These are phyloP conservation scores for Microtus agrestis DNA, from an alignment of 2,797 vertebrate species.

Conservation along the genomic window DNA sequence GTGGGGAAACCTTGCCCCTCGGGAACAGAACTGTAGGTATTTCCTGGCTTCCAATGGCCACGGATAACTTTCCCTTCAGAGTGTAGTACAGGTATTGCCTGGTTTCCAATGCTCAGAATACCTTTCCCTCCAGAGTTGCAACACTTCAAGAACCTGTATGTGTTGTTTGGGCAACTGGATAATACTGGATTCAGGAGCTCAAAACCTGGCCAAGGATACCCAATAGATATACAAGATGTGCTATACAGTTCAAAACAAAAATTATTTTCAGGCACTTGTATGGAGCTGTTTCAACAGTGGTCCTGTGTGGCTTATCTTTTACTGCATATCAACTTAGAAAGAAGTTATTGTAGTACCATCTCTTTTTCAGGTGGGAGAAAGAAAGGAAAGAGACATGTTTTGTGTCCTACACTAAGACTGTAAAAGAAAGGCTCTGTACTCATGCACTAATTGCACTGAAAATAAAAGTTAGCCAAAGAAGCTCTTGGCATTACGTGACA, in stretches of 20 bases:
- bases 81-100: not conserved
- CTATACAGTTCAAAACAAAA: not conserved
- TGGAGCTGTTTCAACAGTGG: not conserved
- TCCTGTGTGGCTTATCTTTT: not conserved
- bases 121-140: not conserved
- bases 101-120: not conserved
- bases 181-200: not conserved
- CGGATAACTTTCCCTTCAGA: not conserved
- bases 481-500: not conserved
- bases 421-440: not conserved
- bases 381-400: conserved; percentile 37
- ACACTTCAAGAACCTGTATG: not conserved
- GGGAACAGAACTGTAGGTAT: not conserved
- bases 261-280: not conserved
- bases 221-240: not conserved
- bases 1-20: not conserved
- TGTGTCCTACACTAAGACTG: not conserved
- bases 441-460: not conserved
- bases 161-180: not conserved
- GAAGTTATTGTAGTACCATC: not conserved
- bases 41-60: not conserved
- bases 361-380: conserved; percentile 22
- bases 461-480: conserved; percentile 7
- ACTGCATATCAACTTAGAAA: not conserved
- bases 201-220: not conserved